Evolutionary conservation across 2,797 vertebrate species (phyloP).

Genomic region (Aplochiton taeniatus): DNA sequence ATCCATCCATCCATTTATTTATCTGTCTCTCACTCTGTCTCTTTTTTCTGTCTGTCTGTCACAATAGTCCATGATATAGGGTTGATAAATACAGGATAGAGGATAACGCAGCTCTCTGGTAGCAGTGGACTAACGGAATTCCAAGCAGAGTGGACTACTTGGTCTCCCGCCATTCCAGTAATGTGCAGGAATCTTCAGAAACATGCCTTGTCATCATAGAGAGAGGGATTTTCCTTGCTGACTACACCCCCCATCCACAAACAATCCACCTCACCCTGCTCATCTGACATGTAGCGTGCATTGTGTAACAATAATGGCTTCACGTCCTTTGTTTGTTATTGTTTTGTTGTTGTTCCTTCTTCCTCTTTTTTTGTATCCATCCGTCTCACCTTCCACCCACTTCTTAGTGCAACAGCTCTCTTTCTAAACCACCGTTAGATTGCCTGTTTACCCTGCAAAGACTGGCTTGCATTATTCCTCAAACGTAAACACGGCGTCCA

Average conservation of each 20-base stretch:
- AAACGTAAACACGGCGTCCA: conserved; percentile 70
- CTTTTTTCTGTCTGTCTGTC: conserved; percentile 44
- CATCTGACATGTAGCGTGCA: too few species aligned
- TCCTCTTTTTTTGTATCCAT: conserved; percentile 19
- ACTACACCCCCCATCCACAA: too few species aligned
- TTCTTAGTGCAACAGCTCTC: conserved; percentile 21
- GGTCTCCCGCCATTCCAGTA: conserved; percentile 16
- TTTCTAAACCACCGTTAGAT: conserved; percentile 70
- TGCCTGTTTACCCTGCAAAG: conserved; percentile 72
- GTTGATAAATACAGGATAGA: conserved; percentile 56
- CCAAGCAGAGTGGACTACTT: conserved; percentile 3
- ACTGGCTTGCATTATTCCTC: conserved; percentile 72
- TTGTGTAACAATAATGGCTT: background rate
- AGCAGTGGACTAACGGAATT: conserved; percentile 34
- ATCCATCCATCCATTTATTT: background rate
- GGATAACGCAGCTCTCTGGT: conserved; percentile 35
- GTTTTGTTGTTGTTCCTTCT: conserved; percentile 21
- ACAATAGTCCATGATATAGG: conserved; percentile 58
- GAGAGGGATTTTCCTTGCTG: conserved; percentile 24
- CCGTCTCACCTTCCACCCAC: conserved; percentile 51
- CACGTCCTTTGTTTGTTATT: conserved; percentile 11
- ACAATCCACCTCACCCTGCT: too few species aligned
- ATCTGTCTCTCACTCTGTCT: conserved; percentile 1
- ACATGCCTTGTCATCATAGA: conserved; percentile 21
- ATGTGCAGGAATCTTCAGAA: background rate